phyloP scores from a whole-genome alignment of 2,113 vertebrate genomes.

The Esox niger region DNA sequence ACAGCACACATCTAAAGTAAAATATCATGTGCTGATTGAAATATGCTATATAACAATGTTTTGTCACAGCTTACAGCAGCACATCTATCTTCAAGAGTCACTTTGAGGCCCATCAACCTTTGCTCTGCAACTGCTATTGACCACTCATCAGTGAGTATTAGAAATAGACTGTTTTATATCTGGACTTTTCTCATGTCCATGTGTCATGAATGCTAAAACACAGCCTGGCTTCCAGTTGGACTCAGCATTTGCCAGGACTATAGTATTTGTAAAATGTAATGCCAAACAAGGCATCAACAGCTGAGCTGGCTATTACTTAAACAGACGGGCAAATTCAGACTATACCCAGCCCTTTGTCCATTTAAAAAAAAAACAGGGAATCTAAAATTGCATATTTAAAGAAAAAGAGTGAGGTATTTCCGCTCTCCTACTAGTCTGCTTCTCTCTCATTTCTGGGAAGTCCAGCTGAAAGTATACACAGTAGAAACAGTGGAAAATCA shows the following conservation, averaged over 20 bases:
- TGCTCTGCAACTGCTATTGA: not conserved
- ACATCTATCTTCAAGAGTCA: not conserved
- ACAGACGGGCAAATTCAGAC: slow-evolving; percentile 15
- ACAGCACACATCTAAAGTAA: slow-evolving; percentile 1
- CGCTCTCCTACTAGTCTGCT: slow-evolving; percentile 32
- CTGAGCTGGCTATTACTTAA: not conserved
- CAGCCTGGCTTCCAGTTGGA: not conserved
- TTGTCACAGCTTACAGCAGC: not conserved
- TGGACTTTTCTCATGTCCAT: not conserved
- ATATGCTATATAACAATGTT: not conserved
- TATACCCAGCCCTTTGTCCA: slow-evolving; percentile 7
- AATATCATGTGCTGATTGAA: not conserved
- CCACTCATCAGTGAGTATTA: not conserved
- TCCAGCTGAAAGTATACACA: slow-evolving; percentile 37
- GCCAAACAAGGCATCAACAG: not conserved
- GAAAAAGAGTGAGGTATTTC: slow-evolving; percentile 42
- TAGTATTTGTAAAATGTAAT: not conserved
- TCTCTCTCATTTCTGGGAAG: slow-evolving; percentile 67
- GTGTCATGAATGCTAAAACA: not conserved
- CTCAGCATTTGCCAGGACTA: not conserved
- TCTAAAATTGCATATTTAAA: slow-evolving; percentile 12
- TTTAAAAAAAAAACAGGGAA: slow-evolving; percentile 27
- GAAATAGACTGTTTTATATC: too few species aligned
- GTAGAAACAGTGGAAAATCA: slow-evolving; percentile 60
- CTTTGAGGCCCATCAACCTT: not conserved